Percentiles rank a stretch among this genome's conserved stretches.
phyloP scores from a whole-genome alignment of 2,888 invertebrate genomes.

The Drosophila dives region DNA sequence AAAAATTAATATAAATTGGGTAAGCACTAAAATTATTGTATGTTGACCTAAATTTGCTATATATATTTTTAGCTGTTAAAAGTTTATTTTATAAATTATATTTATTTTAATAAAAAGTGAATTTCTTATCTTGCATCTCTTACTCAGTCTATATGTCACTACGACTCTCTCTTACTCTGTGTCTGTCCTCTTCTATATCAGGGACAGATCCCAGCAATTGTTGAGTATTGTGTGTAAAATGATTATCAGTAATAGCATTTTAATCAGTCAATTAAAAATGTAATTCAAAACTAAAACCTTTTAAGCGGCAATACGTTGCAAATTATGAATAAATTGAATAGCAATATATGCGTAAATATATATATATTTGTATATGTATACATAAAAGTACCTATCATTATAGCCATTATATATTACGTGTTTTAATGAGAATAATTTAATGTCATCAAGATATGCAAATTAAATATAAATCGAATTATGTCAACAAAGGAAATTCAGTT shows the following conservation, averaged over 20 bases:
- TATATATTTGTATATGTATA: not conserved
- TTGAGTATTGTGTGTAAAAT: not conserved
- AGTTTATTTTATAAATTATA: not conserved
- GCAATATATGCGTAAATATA: not conserved
- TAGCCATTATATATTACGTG: not conserved
- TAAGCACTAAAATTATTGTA: not conserved
- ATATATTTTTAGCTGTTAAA: not conserved
- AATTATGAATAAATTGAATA: not conserved
- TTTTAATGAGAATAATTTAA: not conserved
- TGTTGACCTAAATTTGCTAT: not conserved
- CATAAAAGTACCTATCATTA: not conserved
- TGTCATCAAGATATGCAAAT: constrained; percentile 1
- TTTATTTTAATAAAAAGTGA: not conserved
- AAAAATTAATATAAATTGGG: not conserved
- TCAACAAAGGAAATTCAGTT: constrained; percentile 1
- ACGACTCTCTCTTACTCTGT: not conserved
- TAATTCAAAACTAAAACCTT: not conserved
- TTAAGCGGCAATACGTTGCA: not conserved
- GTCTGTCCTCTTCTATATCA: not conserved
- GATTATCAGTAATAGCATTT: not conserved
- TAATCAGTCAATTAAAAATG: not conserved
- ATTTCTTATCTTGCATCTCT: not conserved
- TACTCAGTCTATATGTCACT: no score
- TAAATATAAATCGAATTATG: not conserved
- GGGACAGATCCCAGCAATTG: not conserved